phyloP scores from a whole-genome alignment of 1,140 invertebrate species.

The Drosophila asahinai region DNA sequence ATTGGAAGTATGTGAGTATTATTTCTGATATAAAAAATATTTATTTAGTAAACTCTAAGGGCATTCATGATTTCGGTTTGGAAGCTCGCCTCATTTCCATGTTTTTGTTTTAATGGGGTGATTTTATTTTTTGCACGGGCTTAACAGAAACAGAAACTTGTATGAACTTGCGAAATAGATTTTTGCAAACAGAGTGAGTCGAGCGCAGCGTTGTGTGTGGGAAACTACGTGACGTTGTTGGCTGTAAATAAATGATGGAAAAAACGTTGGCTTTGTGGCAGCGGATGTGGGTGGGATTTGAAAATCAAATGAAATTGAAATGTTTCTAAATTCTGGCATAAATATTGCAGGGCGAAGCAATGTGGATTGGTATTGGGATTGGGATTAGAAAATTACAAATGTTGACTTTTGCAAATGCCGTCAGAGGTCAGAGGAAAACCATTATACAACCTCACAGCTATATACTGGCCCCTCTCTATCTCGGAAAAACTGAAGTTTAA shows the following conservation, averaged over 20 bases:
- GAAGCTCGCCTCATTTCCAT: background rate
- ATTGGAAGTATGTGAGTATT: background rate
- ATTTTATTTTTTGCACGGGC: background rate
- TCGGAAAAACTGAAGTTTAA: constrained; percentile 1
- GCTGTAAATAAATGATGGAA: constrained; percentile 55
- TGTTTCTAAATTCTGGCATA: constrained; percentile 43
- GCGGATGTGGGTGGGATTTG: constrained; percentile 37
- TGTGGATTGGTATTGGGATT: background rate
- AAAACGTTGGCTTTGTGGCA: constrained; percentile 17
- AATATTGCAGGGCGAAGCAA: constrained; percentile 27
- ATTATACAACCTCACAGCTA: background rate
- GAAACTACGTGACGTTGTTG: constrained; percentile 47
- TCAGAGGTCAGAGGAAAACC: background rate
- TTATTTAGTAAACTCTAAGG: background rate
- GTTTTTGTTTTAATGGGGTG: constrained; percentile 5
- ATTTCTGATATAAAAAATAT: too few species aligned
- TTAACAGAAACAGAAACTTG: constrained; percentile 17
- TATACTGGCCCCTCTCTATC: too few species aligned
- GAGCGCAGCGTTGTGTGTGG: constrained; percentile 7
- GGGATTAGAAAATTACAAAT: background rate
- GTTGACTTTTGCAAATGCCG: constrained; percentile 11
- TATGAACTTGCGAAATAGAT: constrained; percentile 42
- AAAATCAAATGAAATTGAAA: constrained; percentile 57
- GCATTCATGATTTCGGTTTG: background rate
- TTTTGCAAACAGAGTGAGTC: constrained; percentile 40